phyloP scores from a whole-genome alignment of 2,888 invertebrate genomes.

The Cremastinae sp. region DNA sequence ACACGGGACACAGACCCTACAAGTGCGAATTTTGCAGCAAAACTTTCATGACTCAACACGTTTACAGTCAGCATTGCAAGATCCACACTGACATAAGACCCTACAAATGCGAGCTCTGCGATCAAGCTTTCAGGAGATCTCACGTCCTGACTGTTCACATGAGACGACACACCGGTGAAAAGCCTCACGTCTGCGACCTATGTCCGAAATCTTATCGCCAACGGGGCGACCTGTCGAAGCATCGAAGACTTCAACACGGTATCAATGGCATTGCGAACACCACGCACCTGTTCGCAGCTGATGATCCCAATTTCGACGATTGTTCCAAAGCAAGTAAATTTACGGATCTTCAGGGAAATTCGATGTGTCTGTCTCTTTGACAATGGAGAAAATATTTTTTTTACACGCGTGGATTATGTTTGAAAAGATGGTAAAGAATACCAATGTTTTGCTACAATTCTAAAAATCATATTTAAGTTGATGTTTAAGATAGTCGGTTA shows the following conservation, averaged over 20 bases:
- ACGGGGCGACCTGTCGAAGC: conserved; percentile 61
- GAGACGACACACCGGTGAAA: conserved; percentile 62
- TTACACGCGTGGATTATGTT: too few species aligned
- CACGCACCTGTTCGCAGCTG: too few species aligned
- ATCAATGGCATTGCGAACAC: background rate
- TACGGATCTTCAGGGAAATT: too few species aligned
- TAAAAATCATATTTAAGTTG: conserved; percentile 41
- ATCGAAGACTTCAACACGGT: conserved; percentile 57
- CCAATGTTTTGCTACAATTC: too few species aligned
- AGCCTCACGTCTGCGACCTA: conserved; percentile 60
- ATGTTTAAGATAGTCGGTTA: too few species aligned
- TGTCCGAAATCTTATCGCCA: conserved; percentile 61
- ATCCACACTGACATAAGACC: conserved; percentile 65
- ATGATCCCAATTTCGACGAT: too few species aligned
- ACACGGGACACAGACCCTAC: conserved; percentile 62
- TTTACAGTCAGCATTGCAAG: conserved; percentile 63
- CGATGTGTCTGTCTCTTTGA: too few species aligned
- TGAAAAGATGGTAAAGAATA: too few species aligned
- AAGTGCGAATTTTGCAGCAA: conserved; percentile 62
- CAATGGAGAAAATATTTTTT: too few species aligned
- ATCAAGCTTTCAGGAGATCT: conserved; percentile 58
- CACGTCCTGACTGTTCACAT: conserved; percentile 62
- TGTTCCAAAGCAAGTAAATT: too few species aligned
- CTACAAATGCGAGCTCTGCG: conserved; percentile 61
- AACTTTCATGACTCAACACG: conserved; percentile 64